A percentile compares a stretch with the other conserved stretches of the same genome.
Conservation (phyloP, 2,797 vertebrate species). For the Oryzias dopingdopingensis region DNA sequence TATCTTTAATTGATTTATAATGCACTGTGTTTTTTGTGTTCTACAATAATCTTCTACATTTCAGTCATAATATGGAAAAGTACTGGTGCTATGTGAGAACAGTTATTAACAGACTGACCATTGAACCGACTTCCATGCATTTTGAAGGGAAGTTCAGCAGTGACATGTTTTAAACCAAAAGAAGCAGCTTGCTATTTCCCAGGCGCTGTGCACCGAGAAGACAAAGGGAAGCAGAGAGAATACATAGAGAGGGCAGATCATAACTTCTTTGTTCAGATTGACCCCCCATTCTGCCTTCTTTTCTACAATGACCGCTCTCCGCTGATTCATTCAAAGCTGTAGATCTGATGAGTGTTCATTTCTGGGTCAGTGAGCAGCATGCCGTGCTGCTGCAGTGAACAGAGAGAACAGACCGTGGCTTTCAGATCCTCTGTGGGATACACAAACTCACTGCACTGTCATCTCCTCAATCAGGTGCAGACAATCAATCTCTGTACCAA, state of each 20-base stretch:
- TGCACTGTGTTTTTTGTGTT: background rate
- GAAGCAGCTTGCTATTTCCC: background rate
- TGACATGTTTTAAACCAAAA: background rate
- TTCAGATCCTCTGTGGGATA: constrained; percentile 34
- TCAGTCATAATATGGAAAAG: background rate
- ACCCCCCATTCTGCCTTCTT: constrained; percentile 33
- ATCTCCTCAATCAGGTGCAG: constrained; percentile 44
- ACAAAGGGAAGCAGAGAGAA: constrained; percentile 17
- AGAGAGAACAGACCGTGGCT: constrained; percentile 47
- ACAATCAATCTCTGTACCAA: constrained; percentile 32
- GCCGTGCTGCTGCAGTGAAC: constrained; percentile 35
- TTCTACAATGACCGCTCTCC: constrained; percentile 66
- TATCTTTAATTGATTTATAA: background rate
- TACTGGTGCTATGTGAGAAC: background rate
- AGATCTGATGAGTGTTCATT: constrained; percentile 80
- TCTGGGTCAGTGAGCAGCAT: constrained; percentile 77
- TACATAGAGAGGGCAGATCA: constrained; percentile 22
- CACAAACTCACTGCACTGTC: constrained; percentile 34
- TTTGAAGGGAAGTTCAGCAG: background rate
- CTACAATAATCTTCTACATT: background rate
- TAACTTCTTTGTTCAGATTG: constrained; percentile 39
- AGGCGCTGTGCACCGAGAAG: constrained; percentile 10
- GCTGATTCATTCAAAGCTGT: constrained; percentile 75
- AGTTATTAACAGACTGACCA: background rate
- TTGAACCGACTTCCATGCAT: no score